phyloP scores from a whole-genome alignment of 2,113 vertebrate species.

The Grammomys surdaster region DNA sequence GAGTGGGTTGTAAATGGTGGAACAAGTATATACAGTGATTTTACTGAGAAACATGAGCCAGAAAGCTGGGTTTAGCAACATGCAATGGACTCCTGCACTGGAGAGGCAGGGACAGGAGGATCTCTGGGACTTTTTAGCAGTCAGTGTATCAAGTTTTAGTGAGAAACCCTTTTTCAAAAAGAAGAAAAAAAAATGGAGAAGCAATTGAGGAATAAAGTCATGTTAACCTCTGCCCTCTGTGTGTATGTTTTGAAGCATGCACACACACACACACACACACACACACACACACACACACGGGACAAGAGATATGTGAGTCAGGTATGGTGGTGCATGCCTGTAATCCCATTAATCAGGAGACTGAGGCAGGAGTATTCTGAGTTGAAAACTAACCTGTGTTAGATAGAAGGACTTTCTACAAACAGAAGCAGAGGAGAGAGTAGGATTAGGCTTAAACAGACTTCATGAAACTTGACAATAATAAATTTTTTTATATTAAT shows the following conservation, averaged over 20 bases:
- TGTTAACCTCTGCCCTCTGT: background rate
- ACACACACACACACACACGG: background rate
- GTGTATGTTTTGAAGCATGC: background rate
- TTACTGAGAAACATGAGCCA: background rate
- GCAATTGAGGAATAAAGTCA: background rate
- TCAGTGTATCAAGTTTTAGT: background rate
- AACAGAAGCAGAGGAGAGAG: background rate
- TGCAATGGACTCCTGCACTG: background rate
- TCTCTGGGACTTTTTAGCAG: background rate
- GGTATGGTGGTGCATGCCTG: background rate
- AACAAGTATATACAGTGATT: background rate
- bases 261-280: background rate
- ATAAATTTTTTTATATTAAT: background rate
- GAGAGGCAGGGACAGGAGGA: background rate
- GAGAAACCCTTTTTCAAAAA: background rate
- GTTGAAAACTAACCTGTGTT: background rate
- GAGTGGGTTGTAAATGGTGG: background rate
- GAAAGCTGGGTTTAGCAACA: background rate
- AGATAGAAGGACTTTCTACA: background rate
- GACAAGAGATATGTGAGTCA: background rate
- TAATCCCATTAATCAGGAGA: background rate
- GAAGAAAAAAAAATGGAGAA: background rate
- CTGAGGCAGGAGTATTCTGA: background rate
- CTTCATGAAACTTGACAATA: background rate
- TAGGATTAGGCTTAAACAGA: constrained; percentile 3